Percentiles rank a stretch among this genome's conserved stretches.
These are phyloP conservation scores for Enteromius fasciolatus DNA, from an alignment of 2,797 vertebrate species.

Conservation along the genomic window DNA sequence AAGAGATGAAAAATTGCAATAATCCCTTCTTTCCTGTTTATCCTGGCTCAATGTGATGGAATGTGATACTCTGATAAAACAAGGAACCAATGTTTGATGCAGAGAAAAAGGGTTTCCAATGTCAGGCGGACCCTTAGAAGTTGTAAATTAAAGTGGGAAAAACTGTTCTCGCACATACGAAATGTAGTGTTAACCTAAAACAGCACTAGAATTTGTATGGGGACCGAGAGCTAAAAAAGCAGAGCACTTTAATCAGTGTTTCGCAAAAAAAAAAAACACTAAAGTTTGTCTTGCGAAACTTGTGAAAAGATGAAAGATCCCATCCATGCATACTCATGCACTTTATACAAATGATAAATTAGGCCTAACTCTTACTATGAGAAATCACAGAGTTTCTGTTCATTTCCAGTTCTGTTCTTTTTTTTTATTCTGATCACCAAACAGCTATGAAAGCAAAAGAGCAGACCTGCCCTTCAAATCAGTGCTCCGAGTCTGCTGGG, in stretches of 20 bases:
- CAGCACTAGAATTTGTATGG: conserved; percentile 11
- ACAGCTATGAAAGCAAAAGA: conserved; percentile 34
- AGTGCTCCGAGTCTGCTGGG: conserved; percentile 20
- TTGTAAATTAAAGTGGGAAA: conserved; percentile 33
- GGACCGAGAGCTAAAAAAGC: background rate
- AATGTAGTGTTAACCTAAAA: conserved; percentile 15
- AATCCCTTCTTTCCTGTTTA: conserved; percentile 72
- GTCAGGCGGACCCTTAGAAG: conserved; percentile 30
- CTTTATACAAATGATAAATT: conserved; percentile 23
- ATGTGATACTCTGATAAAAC: conserved; percentile 54
- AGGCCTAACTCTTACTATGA: background rate
- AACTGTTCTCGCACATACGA: background rate
- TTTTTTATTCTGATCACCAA: conserved; percentile 5
- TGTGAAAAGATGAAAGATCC: conserved; percentile 36
- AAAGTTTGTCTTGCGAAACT: conserved; percentile 7
- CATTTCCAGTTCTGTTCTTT: conserved; percentile 7
- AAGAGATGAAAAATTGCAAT: conserved; percentile 69
- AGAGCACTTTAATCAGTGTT: conserved; percentile 19
- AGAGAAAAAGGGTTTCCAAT: conserved; percentile 7
- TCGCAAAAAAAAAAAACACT: background rate
- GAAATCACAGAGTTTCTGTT: conserved; percentile 18
- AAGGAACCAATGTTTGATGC: conserved; percentile 35
- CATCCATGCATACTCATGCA: conserved; percentile 7
- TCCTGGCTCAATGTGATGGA: conserved; percentile 67
- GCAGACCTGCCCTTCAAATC: conserved; percentile 20